Percentiles rank a stretch among this genome's conserved stretches.
phyloP scores from a whole-genome alignment of 2,888 invertebrate species.

The Phlogophora meticulosa region DNA sequence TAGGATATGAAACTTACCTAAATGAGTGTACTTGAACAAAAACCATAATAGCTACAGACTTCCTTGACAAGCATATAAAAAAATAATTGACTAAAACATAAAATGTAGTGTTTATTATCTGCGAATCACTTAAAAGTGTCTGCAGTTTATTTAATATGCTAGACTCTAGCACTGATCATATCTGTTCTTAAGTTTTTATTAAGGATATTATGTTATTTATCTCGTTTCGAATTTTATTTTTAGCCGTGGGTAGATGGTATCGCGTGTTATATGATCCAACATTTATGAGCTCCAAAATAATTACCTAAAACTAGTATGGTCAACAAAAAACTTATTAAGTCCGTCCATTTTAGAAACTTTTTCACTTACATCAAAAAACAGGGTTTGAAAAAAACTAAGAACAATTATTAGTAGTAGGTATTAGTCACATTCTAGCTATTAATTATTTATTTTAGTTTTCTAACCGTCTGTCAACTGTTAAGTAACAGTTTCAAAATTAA shows the following conservation, averaged over 20 bases:
- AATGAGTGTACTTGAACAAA: not conserved
- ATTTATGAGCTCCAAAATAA: not conserved
- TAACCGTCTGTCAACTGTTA: too few species aligned
- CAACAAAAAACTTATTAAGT: not conserved
- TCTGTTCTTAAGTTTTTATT: constrained; percentile 20
- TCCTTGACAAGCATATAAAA: not conserved
- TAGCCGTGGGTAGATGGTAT: not conserved
- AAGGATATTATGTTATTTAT: not conserved
- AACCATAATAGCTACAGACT: constrained; percentile 9
- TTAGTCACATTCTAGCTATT: not conserved
- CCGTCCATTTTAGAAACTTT: not conserved
- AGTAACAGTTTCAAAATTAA: not conserved
- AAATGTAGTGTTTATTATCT: constrained; percentile 9
- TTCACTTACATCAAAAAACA: not conserved
- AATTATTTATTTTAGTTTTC: not conserved
- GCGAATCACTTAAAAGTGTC: constrained; percentile 11
- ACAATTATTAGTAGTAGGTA: not conserved
- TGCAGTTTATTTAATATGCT: constrained; percentile 21
- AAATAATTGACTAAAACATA: constrained; percentile 12
- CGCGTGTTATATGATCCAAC: not conserved
- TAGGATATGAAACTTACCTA: not conserved
- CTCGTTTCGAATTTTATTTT: not conserved
- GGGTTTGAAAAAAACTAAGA: not conserved
- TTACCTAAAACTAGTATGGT: not conserved
- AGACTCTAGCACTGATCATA: not conserved